These are phyloP conservation scores for Harpagoxenus sublaevis DNA, from an alignment of 2,888 invertebrate species.

Conservation along the genomic window DNA sequence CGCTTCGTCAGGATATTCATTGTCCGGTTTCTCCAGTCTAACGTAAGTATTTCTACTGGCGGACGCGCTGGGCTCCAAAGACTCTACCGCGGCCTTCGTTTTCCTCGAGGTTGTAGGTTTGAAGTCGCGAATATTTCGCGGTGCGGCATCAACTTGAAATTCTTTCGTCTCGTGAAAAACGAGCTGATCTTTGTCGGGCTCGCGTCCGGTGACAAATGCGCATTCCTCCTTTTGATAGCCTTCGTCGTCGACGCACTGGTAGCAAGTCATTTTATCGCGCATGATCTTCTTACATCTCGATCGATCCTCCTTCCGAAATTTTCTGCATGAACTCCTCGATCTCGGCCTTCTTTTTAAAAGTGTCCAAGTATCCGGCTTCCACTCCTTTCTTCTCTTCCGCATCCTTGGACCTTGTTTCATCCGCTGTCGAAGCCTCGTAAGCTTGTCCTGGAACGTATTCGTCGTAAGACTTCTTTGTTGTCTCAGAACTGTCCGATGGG, in stretches of 20 bases:
- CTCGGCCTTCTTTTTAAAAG: conserved; percentile 87
- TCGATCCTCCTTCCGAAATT: conserved; percentile 91
- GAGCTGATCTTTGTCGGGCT: conserved; percentile 89
- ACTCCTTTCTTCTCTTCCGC: conserved; percentile 51
- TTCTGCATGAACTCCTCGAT: conserved; percentile 91
- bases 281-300: conserved; percentile 91
- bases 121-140: conserved; percentile 14
- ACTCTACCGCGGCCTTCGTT: conserved; percentile 60
- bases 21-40: conserved; percentile 73
- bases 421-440: conserved; percentile 28
- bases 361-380: conserved; percentile 75
- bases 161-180: conserved; percentile 90
- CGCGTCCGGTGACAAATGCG: conserved; percentile 91
- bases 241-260: conserved; percentile 90
- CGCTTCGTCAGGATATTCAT: conserved; percentile 44
- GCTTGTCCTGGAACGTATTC: conserved; percentile 11
- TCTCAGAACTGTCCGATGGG: background rate
- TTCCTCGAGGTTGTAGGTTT: conserved; percentile 39
- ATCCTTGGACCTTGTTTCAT: conserved; percentile 36
- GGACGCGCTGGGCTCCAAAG: conserved; percentile 69
- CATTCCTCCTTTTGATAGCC: conserved; percentile 93
- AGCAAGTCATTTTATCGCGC: conserved; percentile 93
- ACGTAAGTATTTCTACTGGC: conserved; percentile 62
- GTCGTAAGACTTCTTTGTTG: background rate
- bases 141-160: conserved; percentile 59